Evolutionary conservation across 2,113 vertebrate species (phyloP), one percentile per base, ranked within the genome.

Genomic region (Myotis brandtii): DNA sequence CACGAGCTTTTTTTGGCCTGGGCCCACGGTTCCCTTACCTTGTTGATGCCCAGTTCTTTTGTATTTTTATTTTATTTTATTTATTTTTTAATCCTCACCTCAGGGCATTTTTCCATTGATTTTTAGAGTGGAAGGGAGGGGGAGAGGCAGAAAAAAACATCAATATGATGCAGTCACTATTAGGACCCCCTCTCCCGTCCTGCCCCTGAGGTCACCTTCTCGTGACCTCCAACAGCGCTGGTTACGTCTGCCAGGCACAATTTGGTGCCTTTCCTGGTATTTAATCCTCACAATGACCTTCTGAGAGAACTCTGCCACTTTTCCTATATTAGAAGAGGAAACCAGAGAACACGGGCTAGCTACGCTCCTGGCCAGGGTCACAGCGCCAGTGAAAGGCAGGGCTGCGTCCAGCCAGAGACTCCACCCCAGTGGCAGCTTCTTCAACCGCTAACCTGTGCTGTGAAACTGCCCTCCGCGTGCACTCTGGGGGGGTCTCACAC

Each of bases 221-320:
- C 46, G 40, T 43, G 66, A 54, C 34, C 59, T 59, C 59, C 1
- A 9, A 11, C 40, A 37, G 20, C 14, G 8, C 46, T 17, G 20
- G 54, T 52, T n/a, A 23, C 11, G 52, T 21, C 27, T 7, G 1
- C 27, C 14, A 6, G 16, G 48, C 37, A 56, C 25, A 37, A 2
- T 56, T 48, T 9, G 56, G 76, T 6, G 2, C 37, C 56, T 32
- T 83, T 59, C 6, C 3, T 34, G 5, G 32, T 16, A 1, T 67
- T 32, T 18, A 56, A 54, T 56, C 17, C 16, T 48, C 7, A 11
- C 9, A 32, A 1, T 6, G 17, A 13, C 43, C 37, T 54, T 37
- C 0, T 46, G 43, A n/a, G 37, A 32, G n/a, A 5, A 23, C 6
- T 11, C 14, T 48, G 50, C 3, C 7, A 23, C 3, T 9, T 1